These are phyloP conservation scores for Pantherophis vulpinus DNA, from an alignment of 2,797 vertebrate species.

Conservation along the genomic window DNA sequence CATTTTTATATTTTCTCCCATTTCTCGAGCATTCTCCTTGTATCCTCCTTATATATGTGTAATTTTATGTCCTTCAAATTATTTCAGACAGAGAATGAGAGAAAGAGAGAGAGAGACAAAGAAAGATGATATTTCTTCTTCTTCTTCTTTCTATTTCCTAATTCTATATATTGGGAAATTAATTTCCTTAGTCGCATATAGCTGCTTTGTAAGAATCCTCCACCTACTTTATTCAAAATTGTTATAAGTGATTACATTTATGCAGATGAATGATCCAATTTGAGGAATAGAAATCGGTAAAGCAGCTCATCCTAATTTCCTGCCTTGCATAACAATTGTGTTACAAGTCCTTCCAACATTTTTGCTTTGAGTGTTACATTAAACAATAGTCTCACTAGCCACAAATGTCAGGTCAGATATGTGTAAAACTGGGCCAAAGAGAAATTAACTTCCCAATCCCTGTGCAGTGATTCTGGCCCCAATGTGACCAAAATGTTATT, in stretches of 20 bases:
- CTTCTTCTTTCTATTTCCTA: background rate
- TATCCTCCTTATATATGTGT: background rate
- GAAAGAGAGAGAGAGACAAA: background rate
- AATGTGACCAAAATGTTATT: background rate
- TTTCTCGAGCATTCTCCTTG: background rate
- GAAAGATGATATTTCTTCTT: background rate
- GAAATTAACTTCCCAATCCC: background rate
- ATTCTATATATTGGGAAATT: background rate
- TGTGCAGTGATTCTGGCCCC: background rate
- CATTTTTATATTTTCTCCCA: background rate
- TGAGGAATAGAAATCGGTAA: background rate
- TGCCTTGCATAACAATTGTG: no score
- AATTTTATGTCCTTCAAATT: background rate
- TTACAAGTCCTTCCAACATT: background rate
- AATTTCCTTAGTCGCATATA: background rate
- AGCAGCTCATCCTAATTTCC: background rate
- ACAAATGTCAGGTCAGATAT: background rate
- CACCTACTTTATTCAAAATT: background rate
- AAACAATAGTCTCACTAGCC: background rate
- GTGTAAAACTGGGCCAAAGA: background rate
- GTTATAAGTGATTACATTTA: background rate
- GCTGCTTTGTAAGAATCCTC: background rate
- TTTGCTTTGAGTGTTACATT: background rate
- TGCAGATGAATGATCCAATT: background rate
- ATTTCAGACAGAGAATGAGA: background rate